Evolutionary conservation across 2,113 vertebrate genomes (phyloP).

Genomic region (Neomonachus schauinslandi): DNA sequence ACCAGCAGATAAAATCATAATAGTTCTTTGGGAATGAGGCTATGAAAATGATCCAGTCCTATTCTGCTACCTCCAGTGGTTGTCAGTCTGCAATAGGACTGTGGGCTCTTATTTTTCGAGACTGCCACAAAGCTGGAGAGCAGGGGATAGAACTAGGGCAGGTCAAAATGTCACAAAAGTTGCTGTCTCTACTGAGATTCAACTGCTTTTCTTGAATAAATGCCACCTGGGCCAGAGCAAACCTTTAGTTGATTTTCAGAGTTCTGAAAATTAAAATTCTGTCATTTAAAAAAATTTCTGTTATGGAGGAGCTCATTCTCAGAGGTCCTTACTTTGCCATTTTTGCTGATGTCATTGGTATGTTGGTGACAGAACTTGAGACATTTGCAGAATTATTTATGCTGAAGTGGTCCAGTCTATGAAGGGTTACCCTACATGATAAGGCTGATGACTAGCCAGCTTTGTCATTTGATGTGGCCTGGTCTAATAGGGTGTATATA

Average conservation of each 20-base stretch:
- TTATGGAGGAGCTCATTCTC: not conserved
- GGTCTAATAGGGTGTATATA: not conserved
- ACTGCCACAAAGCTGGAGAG: not conserved
- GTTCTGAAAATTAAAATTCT: not conserved
- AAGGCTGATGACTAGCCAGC: not conserved
- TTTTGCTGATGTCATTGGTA: not conserved
- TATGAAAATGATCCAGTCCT: not conserved
- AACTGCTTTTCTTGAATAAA: not conserved
- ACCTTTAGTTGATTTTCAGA: not conserved
- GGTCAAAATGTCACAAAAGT: not conserved
- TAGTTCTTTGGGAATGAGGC: not conserved
- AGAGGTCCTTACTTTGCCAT: not conserved
- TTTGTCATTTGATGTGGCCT: not conserved
- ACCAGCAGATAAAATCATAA: not conserved
- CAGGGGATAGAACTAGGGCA: no score
- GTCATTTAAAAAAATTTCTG: not conserved
- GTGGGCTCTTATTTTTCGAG: not conserved
- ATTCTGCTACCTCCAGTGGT: not conserved
- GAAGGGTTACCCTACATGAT: not conserved
- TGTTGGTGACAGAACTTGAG: not conserved
- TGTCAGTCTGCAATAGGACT: not conserved
- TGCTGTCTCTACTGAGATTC: not conserved
- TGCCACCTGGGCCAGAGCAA: not conserved
- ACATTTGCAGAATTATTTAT: not conserved
- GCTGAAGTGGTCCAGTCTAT: not conserved